Conservation (phyloP, 92 coral and sea anemone genomes). For the Virgularia gustaviana region DNA sequence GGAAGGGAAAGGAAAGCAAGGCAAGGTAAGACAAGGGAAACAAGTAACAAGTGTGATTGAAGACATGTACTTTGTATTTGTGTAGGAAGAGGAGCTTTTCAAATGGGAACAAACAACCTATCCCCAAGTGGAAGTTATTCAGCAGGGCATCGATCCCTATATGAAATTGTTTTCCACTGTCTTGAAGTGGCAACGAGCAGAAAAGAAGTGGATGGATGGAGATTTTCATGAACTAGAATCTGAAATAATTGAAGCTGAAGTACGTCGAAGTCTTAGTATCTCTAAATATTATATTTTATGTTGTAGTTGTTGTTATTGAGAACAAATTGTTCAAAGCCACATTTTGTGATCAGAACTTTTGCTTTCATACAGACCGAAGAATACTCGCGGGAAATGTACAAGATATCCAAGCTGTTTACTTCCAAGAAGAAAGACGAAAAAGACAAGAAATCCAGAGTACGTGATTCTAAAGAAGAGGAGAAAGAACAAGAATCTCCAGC, state of each 20-base stretch:
- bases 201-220: slow-evolving; percentile 99
- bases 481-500: slow-evolving; percentile 76
- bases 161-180: slow-evolving; percentile 90
- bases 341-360: slow-evolving; percentile 4
- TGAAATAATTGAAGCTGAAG: slow-evolving; percentile 95
- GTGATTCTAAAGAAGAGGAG: slow-evolving; percentile 74
- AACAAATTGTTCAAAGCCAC: not conserved
- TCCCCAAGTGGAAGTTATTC: slow-evolving; percentile 83
- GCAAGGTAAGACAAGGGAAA: too few species aligned
- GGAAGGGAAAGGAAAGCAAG: too few species aligned
- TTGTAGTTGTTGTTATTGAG: not conserved
- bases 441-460: slow-evolving; percentile 77
- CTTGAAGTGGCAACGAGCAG: slow-evolving; percentile 95
- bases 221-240: slow-evolving; percentile 91
- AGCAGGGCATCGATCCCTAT: slow-evolving; percentile 86
- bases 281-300: too few species aligned
- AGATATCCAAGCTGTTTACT: slow-evolving; percentile 77
- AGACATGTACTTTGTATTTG: not conserved
- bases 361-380: slow-evolving; percentile 98
- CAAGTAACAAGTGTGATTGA: too few species aligned
- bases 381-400: slow-evolving; percentile 97
- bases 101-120: slow-evolving; percentile 98
- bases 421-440: slow-evolving; percentile 87
- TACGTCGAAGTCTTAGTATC: too few species aligned
- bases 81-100: slow-evolving; percentile 89